Base-by-base conservation (phyloP, 1,140 invertebrate genomes). In the Megalonaias nervosa region DNA sequence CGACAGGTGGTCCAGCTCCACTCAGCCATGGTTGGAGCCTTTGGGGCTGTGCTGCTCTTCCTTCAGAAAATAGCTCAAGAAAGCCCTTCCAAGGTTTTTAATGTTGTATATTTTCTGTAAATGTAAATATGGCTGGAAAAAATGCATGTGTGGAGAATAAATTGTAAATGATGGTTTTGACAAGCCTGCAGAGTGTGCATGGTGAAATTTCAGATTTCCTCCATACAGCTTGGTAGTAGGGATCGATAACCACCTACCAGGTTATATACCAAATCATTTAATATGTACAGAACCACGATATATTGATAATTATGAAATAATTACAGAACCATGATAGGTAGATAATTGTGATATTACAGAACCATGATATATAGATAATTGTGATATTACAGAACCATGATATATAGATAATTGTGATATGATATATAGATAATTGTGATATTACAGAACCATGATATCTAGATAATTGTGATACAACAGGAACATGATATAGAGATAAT, bases 1-100 rank as follows among this genome's bases (percentile, higher is more conserved):
- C 96, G 96, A 90, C 96, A 97, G 86, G 96, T 97, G 85, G 95
- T 97, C 86, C 95, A 96, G 74, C 91, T 97, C 0, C 97, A 97
- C 82, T 95, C 95, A 0, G 95, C 96, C 19, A 90, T 98, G 0
- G 97, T 97, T 88, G 96, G 96, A 61, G 96, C 96, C 13, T 97
- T 97, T 89, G 93, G 94, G 80, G 95, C 95, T 66, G 93, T 98
- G 62, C 92, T 97, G 60, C 93, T 93, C 62, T 92, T 96, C 59
- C 87, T 98, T 6, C 93, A 93, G 64, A 93, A 94, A 84, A 92
- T 97, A 17, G 87, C 88, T 26, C 55, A 62, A 48, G 60, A 68
- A 16, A 65, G 59, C 17, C 19, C 57, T 58, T 13, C 23, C 9
- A 56, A 57, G 55, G 68, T 71, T 9, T n/a, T n/a, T 68, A 19